Evolutionary conservation across 1,140 invertebrate genomes (phyloP), one percentile per base, ranked within the genome.

Genomic region (Atopsyche davidsoni): DNA sequence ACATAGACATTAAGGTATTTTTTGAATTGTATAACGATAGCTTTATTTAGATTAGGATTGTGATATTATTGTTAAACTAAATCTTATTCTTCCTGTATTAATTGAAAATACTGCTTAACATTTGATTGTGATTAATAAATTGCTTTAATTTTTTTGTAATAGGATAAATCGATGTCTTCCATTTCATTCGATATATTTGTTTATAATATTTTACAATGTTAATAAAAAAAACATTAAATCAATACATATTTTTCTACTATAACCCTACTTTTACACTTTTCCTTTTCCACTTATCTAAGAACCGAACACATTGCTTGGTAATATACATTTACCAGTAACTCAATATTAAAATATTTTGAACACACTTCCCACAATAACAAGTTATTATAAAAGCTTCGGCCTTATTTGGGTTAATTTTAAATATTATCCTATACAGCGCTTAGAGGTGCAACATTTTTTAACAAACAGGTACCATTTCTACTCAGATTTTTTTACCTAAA

Each of bases 131-230:
- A 39, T 45, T 22, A 36, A 11, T 6, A 41, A 16, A 43, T 44
- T 42, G 52, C 48, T 50, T 50, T 54, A 47, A 54, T 54, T 54
- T 42, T 47, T 47, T 36, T 25, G 40, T 17, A 36, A 22, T 44
- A 13, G 34, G 41, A 24, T 34, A 34, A 47, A 34, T 36, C 32
- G 16, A 50, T 53, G 55, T 57, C 55, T 57, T 57, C 55, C 55
- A 53, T 49, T 52, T 36, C 18, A 19, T 9, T 23, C 11, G 14
- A 43, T n/a, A n/a, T n/a, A n/a, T n/a, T n/a, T 25, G 23, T 23
- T 22, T 23, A 16, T 16, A n/a, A 23, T 43, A 43, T 16, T 2
- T 23, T 24, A n/a, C n/a, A n/a, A 28, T 28, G 7, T 28, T 28
- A 28, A 28, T 28, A 28, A 28, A 28, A 9, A 13, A 28, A n/a